Evolutionary conservation across 2,797 vertebrate species (phyloP).

Genomic region (Huso huso): DNA sequence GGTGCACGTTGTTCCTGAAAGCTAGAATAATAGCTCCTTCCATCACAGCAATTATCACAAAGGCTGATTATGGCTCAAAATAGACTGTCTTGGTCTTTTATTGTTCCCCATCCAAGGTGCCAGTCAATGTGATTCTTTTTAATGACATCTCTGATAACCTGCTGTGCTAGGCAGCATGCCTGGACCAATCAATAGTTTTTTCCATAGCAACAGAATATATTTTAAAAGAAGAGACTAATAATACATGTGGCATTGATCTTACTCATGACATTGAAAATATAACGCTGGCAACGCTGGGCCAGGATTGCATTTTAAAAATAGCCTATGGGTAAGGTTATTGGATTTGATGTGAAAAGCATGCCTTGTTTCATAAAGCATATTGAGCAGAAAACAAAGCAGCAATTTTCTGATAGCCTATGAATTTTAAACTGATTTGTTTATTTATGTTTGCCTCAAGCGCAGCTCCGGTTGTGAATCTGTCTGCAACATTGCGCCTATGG

Average conservation of each 20-base stretch:
- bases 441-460: not conserved
- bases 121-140: conserved; percentile 18
- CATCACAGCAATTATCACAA: conserved; percentile 2
- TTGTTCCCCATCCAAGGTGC: conserved; percentile 21
- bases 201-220: conserved; percentile 31
- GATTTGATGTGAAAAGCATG: conserved; percentile 1
- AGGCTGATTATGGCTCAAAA: conserved; percentile 1
- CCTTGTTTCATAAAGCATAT: not conserved
- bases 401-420: not conserved
- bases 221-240: conserved; percentile 20
- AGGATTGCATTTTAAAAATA: conserved; percentile 22
- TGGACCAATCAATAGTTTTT: conserved; percentile 23
- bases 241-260: conserved; percentile 23
- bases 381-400: not conserved
- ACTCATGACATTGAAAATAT: conserved; percentile 11
- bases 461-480: not conserved
- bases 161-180: conserved; percentile 19
- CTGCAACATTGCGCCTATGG: not conserved
- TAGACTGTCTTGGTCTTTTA: conserved; percentile 11
- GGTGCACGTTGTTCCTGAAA: no score
- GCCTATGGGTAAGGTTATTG: conserved; percentile 11
- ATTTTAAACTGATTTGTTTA: not conserved
- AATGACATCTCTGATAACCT: conserved; percentile 20
- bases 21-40: not conserved
- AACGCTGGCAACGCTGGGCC: conserved; percentile 8